Percentiles rank a stretch among this genome's conserved stretches.
These are phyloP conservation scores for Phenganax marumi DNA, from an alignment of 92 coral and sea anemone genomes.

Conservation along the genomic window DNA sequence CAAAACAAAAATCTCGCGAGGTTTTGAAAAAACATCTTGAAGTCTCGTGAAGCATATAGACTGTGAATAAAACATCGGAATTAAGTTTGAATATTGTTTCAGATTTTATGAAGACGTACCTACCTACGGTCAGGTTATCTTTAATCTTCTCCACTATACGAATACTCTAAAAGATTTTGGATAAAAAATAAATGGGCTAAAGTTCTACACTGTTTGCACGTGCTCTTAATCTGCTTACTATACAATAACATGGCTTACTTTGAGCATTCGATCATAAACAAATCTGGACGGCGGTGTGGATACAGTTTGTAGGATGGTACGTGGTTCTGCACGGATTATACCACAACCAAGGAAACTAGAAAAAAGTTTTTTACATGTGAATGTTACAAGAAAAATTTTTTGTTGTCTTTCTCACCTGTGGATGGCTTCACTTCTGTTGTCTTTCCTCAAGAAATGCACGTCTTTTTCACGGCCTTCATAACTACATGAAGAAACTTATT, in stretches of 20 bases:
- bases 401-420: constrained; percentile 70
- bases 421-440: constrained; percentile 58
- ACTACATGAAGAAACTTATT: constrained; percentile 43
- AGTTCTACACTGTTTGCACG: not conserved
- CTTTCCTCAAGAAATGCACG: constrained; percentile 76
- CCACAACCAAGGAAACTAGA: constrained; percentile 95
- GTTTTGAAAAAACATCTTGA: constrained; percentile 89
- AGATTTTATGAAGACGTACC: constrained; percentile 16
- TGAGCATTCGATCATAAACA: constrained; percentile 95
- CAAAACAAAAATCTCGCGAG: constrained; percentile 95
- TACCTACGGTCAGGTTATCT: constrained; percentile 94
- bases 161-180: constrained; percentile 64
- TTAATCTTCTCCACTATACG: constrained; percentile 89
- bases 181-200: not conserved
- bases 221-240: too few relatives aligned
- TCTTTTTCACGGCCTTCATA: constrained; percentile 76
- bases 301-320: constrained; percentile 85
- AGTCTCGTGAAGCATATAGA: constrained; percentile 97
- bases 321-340: constrained; percentile 72
- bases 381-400: too few relatives aligned
- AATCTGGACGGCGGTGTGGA: constrained; percentile 90
- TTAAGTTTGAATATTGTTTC: not conserved
- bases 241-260: constrained; percentile 53
- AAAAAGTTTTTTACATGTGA: not conserved
- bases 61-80: constrained; percentile 44